Evolutionary conservation across 2,888 invertebrate genomes (phyloP), one percentile per base, ranked within the genome.

Genomic region (Drosophila flavopinicola): DNA sequence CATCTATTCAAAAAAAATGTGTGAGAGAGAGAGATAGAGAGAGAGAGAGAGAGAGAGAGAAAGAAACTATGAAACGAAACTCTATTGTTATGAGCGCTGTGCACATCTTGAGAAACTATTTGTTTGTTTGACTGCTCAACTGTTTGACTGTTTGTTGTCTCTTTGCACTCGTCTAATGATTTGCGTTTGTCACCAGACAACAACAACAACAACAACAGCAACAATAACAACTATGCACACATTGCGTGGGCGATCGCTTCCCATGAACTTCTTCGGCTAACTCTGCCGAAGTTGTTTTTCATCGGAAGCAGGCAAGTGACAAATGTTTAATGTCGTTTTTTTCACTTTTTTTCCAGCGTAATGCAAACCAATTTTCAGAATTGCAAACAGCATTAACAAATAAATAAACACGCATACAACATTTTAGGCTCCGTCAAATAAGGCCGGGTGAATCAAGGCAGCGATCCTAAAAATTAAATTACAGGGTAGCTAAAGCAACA

Each of bases 241-340:
- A 59, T 65, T 83, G 79, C 73, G 79, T 80, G 79, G 79, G 79
- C 60, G 86, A 39, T 20, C 57, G 39, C 49, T 80, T 85, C 76
- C 72, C 38, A 32, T 32, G 86, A 85, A 76, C 67, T 66, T 17
- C 67, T 66, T 17, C 45, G 29, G 33, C 47, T 49, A 37, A 41
- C 32, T 15, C 15, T 15, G 41, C 42, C 27, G 32, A 20, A 47
- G 54, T 59, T 61, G 53, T 5, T 27, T 11, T 65, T 78, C 76
- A 20, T 6, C 49, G 30, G 75, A 85, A 78, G 17, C 24, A 29
- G 35, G 65, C 60, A 70, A 74, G 32, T 52, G 54, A 75, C 37
- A 49, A 75, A 56, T 61, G 53, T 47, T 79, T 77, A 38, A 57
- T 30, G 32, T 54, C 42, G 10, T 45, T 68, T 57, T 48, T 27